Conservation (phyloP, 2,797 vertebrate species). For the Rhabdomys pumilio region DNA sequence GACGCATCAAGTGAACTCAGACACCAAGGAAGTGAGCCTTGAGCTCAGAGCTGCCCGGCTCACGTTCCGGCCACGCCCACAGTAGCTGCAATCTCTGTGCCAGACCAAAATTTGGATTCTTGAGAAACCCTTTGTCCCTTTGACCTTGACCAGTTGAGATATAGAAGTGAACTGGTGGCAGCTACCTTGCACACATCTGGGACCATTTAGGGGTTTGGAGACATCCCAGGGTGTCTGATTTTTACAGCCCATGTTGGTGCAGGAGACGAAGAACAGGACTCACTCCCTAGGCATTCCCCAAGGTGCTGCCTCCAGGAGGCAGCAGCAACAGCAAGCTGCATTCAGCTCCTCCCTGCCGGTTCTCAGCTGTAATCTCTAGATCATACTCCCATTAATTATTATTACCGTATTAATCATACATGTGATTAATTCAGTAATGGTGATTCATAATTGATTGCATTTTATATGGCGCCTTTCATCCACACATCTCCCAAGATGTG, state of each 20-base stretch:
- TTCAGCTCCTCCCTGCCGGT: conserved; percentile 66
- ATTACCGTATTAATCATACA: conserved; percentile 87
- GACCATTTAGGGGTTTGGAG: not conserved
- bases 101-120: conserved; percentile 59
- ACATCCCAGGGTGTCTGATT: not conserved
- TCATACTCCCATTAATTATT: conserved; percentile 85
- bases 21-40: not conserved
- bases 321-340: conserved; percentile 37
- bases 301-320: conserved; percentile 34
- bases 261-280: not conserved
- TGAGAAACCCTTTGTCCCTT: conserved; percentile 65
- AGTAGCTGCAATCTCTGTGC: not conserved
- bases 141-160: conserved; percentile 79
- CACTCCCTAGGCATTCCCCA: conserved; percentile 31
- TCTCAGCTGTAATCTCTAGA: conserved; percentile 74
- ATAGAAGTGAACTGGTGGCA: not conserved
- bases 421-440: conserved; percentile 87
- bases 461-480: conserved; percentile 83
- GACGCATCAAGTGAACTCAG: not conserved
- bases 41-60: not conserved
- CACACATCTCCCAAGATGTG: conserved; percentile 84
- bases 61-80: not conserved
- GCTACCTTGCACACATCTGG: not conserved
- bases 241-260: not conserved
- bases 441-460: conserved; percentile 87